Evolutionary conservation across 2,888 invertebrate genomes (phyloP).

Genomic region (Temnothorax rugatulus): DNA sequence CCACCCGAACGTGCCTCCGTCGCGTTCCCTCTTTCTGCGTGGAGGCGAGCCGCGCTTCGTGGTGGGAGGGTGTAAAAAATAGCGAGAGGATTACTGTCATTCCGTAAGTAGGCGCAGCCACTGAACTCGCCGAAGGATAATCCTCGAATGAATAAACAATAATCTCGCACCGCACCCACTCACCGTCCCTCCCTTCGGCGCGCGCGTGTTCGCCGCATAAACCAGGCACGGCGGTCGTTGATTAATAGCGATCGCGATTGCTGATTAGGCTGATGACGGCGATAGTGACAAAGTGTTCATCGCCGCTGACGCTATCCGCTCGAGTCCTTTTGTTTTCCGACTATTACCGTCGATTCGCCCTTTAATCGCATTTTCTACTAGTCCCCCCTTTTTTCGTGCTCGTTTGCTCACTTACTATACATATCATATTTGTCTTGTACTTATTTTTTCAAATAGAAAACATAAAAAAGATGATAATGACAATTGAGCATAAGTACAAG

Average conservation of each 20-base stretch:
- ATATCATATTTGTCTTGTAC: not conserved
- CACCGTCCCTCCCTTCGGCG: constrained; percentile 26
- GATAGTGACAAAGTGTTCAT: constrained; percentile 25
- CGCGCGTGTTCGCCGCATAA: constrained; percentile 22
- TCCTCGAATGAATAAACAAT: constrained; percentile 83
- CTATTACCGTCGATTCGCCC: not conserved
- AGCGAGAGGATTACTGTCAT: constrained; percentile 79
- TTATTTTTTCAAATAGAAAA: not conserved
- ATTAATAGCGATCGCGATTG: constrained; percentile 45
- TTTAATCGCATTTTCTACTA: not conserved
- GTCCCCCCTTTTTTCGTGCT: not conserved
- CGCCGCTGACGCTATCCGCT: not conserved
- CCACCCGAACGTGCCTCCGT: constrained; percentile 28
- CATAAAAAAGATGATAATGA: not conserved
- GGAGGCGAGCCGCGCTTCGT: constrained; percentile 48
- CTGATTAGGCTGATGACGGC: constrained; percentile 34
- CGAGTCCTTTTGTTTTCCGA: constrained; percentile 6
- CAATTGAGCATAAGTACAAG: not conserved
- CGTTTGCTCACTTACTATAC: not conserved
- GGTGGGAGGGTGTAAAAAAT: constrained; percentile 76
- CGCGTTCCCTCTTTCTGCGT: constrained; percentile 20
- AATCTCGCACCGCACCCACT: constrained; percentile 75
- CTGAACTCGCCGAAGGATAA: constrained; percentile 84
- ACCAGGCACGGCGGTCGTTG: constrained; percentile 25
- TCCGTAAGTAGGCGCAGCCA: constrained; percentile 83